Conservation (phyloP, 2,113 vertebrate genomes). For the Phaethornis superciliosus region DNA sequence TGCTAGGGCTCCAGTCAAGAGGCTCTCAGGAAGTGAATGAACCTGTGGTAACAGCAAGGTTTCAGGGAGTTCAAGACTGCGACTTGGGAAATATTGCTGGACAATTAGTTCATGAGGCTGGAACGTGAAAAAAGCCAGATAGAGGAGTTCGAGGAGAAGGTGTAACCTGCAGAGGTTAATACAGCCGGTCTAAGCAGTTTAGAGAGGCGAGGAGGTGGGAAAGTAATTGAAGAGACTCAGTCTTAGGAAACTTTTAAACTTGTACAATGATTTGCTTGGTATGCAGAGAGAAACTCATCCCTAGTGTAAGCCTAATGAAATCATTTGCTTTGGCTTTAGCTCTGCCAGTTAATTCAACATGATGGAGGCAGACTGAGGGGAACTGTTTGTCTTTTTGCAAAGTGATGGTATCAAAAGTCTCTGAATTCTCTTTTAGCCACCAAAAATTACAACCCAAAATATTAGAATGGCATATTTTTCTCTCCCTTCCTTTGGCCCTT, state of each 20-base stretch:
- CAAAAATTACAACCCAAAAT: not conserved
- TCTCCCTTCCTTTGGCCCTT: not conserved
- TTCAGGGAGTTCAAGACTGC: not conserved
- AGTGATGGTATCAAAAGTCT: not conserved
- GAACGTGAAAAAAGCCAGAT: not conserved
- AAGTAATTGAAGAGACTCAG: not conserved
- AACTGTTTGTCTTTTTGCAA: not conserved
- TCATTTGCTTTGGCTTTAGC: not conserved
- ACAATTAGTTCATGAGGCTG: not conserved
- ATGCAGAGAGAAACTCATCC: not conserved
- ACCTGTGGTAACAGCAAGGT: not conserved
- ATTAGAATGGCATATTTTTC: not conserved
- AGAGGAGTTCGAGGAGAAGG: not conserved
- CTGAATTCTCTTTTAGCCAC: not conserved
- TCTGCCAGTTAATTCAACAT: not conserved
- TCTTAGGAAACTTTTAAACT: conserved; percentile 7
- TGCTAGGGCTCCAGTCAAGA: not conserved
- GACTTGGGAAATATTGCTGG: not conserved
- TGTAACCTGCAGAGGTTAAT: not conserved
- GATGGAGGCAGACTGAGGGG: not conserved
- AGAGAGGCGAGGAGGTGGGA: not conserved
- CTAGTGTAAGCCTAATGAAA: not conserved
- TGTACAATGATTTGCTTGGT: not conserved
- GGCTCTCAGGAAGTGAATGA: not conserved
- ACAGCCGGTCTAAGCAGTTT: not conserved